A percentile compares a stretch with the other conserved stretches of the same genome.
These are phyloP conservation scores for Sweltsa coloradensis DNA, from an alignment of 1,140 invertebrate species.

Conservation along the genomic window DNA sequence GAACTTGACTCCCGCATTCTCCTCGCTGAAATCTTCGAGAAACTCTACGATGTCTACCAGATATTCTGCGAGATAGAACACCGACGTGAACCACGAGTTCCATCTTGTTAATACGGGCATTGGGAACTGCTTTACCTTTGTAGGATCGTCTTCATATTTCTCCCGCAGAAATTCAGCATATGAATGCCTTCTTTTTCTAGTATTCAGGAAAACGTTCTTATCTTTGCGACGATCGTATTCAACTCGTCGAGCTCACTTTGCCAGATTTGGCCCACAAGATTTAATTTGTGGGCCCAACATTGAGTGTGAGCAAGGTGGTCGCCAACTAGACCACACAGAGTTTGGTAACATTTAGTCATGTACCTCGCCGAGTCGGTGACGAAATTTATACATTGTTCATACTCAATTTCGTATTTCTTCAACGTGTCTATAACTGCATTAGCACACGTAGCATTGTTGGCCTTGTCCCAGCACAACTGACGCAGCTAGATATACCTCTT, in stretches of 20 bases:
- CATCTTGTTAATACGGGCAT: constrained; percentile 1
- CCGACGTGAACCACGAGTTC: neutral
- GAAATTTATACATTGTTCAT: no score
- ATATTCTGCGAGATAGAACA: constrained; percentile 1
- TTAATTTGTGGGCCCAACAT: constrained; percentile 4
- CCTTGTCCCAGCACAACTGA: no score
- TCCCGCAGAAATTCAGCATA: neutral
- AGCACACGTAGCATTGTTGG: no score
- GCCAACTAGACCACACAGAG: no score
- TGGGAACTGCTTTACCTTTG: neutral
- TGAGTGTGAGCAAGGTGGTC: no score
- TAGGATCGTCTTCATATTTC: neutral
- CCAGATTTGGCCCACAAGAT: constrained; percentile 1
- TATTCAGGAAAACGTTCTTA: constrained; percentile 2
- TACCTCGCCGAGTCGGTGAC: no score
- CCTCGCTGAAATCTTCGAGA: neutral
- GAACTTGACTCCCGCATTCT: no score
- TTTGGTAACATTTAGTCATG: no score
- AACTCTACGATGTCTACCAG: neutral
- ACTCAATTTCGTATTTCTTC: no score
- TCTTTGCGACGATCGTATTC: neutral
- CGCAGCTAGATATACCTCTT: no score
- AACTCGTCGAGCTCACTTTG: neutral
- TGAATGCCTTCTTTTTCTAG: neutral
- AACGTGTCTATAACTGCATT: no score